Evolutionary conservation across 2,888 invertebrate genomes (phyloP), one percentile per base, ranked within the genome.

Genomic region (Andrena marginata): DNA sequence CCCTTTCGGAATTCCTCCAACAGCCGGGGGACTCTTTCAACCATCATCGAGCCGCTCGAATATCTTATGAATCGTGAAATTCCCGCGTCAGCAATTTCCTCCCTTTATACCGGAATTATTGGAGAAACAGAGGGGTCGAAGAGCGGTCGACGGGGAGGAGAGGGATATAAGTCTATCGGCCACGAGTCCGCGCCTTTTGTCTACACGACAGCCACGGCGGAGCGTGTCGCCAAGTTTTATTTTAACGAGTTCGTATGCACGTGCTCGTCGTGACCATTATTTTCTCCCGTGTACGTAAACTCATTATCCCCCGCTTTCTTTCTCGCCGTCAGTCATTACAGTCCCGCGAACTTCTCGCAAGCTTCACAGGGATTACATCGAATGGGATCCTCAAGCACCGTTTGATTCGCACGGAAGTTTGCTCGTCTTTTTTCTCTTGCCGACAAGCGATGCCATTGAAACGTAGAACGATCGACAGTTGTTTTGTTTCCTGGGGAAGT

Each of bases 1-100:
- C 73, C 62, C 73, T 70, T 77, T 70, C 73, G 77, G 70, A 74
- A 75, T 80, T 82, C 70, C 75, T 65, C 31, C 69, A 70, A 65
- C 67, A 75, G 75, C 64, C 56, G 26, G 56, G 70, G 75, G 48
- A 70, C 70, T 62, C 80, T 63, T 67, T 73, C 80, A 31, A 33
- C 70, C 76, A 70, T 76, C 59, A 29, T 8, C 65, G 48, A 48
- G 20, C 20, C 73, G 20, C 49, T 80, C 69, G 80, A 75, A 75
- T 82, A 62, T 78, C 82, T 75, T 71, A 73, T 77, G 59, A 84
- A 64, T 69, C 78, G 73, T 64, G 73, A 77, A 81, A 76, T 64
- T 76, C 80, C 70, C 54, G 69, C 59, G 74, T 54, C 62, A 81
- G 59, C 73, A 78, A 83, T 83, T 86, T 75, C 70, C 80, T 56